phyloP scores from a whole-genome alignment of 92 coral and sea anemone genomes.

The Scolanthus callimorphus region DNA sequence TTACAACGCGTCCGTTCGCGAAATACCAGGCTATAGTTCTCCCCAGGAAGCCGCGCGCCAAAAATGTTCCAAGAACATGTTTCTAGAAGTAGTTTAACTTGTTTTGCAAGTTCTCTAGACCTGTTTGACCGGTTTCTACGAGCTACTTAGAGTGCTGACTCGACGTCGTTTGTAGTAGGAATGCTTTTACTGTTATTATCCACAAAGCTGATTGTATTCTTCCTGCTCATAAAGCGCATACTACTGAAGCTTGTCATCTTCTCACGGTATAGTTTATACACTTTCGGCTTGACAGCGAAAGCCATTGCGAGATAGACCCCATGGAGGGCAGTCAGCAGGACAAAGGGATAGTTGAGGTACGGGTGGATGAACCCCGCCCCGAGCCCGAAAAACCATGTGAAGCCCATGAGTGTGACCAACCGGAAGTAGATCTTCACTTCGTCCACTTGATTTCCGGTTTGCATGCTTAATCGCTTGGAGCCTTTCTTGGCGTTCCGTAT shows the following conservation, averaged over 20 bases:
- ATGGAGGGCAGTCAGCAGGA: constrained; percentile 31
- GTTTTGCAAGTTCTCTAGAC: no score
- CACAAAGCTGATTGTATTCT: constrained; percentile 5
- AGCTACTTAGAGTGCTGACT: no score
- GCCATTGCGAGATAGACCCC: constrained; percentile 59
- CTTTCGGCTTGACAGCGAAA: constrained; percentile 43
- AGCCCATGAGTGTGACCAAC: constrained; percentile 54
- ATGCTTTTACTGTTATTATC: background rate
- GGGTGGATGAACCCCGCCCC: constrained; percentile 25
- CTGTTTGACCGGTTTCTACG: no score
- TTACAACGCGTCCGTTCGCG: no score
- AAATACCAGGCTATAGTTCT: no score
- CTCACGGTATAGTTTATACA: constrained; percentile 16
- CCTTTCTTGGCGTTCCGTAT: constrained; percentile 46
- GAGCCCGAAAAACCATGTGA: constrained; percentile 49
- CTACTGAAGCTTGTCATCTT: constrained; percentile 8
- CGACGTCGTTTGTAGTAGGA: no score
- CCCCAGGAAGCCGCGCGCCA: no score
- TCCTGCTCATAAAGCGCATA: constrained; percentile 8
- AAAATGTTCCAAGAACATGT: no score
- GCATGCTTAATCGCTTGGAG: constrained; percentile 28
- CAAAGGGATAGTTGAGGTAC: constrained; percentile 39
- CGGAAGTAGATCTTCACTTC: constrained; percentile 44
- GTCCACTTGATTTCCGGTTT: constrained; percentile 17
- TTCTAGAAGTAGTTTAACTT: no score